These are phyloP conservation scores for Dicyrtomina minuta DNA, from an alignment of 2,888 invertebrate species.

Conservation along the genomic window DNA sequence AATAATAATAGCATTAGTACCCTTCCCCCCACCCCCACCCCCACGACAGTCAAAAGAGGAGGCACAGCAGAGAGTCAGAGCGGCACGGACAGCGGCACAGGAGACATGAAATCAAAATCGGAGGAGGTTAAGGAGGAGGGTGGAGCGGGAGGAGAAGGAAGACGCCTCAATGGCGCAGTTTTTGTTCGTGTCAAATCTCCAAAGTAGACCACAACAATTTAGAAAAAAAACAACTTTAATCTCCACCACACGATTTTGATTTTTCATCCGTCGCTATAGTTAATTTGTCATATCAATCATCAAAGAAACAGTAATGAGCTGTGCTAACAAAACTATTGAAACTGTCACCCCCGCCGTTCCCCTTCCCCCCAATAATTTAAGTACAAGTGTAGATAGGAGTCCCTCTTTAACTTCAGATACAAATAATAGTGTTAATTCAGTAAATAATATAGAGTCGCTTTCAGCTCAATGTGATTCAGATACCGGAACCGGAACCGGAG, in stretches of 20 bases:
- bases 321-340: conserved; percentile 7
- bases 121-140: conserved; percentile 11
- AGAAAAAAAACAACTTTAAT: conserved; percentile 3
- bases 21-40: no score
- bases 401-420: not conserved
- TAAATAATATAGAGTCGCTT: not conserved
- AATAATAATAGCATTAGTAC: not conserved
- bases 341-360: not conserved
- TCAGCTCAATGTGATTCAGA: no score
- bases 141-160: conserved; percentile 11
- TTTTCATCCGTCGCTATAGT: no score
- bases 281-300: not conserved
- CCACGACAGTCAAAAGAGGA: conserved; percentile 1
- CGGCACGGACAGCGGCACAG: conserved; percentile 6
- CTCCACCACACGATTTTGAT: conserved; percentile 2
- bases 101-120: conserved; percentile 28
- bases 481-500: not conserved
- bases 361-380: not conserved
- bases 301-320: conserved; percentile 2
- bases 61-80: not conserved
- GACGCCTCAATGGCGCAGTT: conserved; percentile 47
- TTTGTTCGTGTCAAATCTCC: conserved; percentile 42
- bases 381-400: not conserved
- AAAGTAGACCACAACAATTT: not conserved
- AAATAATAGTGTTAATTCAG: conserved; percentile 7